Base-by-base conservation (phyloP, 1,140 invertebrate genomes). In the Drosophila tropicalis region DNA sequence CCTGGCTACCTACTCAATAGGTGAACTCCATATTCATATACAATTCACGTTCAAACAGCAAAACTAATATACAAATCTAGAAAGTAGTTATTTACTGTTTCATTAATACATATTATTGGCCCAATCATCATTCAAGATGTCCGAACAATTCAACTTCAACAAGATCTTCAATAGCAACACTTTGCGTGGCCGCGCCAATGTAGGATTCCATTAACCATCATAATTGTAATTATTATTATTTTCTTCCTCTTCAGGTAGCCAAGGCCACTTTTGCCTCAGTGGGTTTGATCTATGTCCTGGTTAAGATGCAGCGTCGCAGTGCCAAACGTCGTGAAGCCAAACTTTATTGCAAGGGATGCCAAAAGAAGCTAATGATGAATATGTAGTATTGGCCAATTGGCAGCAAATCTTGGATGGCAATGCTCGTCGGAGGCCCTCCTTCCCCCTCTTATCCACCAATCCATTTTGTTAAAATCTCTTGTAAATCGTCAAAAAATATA, bases 241-340 rank as follows among this genome's bases (percentile, higher is more conserved):
- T 2, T 4, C 10, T 2, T 34, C 5, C 7, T 19, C 6, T 13
- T n/a, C 95, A 96, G 93, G 97, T 98, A 94, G 76, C 82, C 57
- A 86, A 86, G 76, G 83, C 83, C 76, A 86, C 82, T 6, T 76
- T 76, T 70, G 72, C 72, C 4, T 72, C 76, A 0, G 61, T 87
- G 72, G 83, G 82, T 1, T 13, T 87, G 9, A 36, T 82, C 32
- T 86, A 87, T 55, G 55, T 79, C 4, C n/a, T 79, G 51, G 60
- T 87, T 1, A 87, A 73, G 72, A 79, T 79, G 62, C 72, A 64
- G 9, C 65, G 64, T 5, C 67, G 72, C 55, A 83, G 61, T n/a
- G n/a, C 40, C 1, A 71, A 87, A 64, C 72, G 83, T 9, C 70
- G 69, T 4, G 79, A 86, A 32, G 6, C 47, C 5, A 58, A 41